Evolutionary conservation across 2,888 invertebrate species (phyloP).

Genomic region (Galerucella nymphaeae): DNA sequence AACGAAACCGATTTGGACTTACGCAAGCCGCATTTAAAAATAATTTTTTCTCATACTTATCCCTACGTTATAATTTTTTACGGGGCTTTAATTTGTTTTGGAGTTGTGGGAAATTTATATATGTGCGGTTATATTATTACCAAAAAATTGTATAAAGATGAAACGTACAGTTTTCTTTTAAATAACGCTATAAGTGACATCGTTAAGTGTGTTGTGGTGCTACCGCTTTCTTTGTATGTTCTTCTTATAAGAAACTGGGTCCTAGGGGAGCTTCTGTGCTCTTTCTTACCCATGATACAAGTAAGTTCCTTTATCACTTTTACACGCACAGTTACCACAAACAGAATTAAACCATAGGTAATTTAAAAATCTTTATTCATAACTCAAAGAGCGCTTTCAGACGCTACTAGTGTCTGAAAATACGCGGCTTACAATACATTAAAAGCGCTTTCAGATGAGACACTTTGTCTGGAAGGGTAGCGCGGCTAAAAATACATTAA

Average conservation of each 20-base stretch:
- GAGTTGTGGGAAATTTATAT: slow-evolving; percentile 70
- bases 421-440: too few relatives aligned
- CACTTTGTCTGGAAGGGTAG: too few relatives aligned
- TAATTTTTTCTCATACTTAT: slow-evolving; percentile 69
- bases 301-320: slow-evolving; percentile 61
- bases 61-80: slow-evolving; percentile 74
- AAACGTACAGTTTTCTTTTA: slow-evolving; percentile 74
- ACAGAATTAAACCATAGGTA: too few relatives aligned
- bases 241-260: slow-evolving; percentile 79
- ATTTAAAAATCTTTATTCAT: too few relatives aligned
- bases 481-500: too few relatives aligned
- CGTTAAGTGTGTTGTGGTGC: slow-evolving; percentile 74
- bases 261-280: slow-evolving; percentile 78
- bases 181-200: slow-evolving; percentile 76
- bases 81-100: slow-evolving; percentile 68
- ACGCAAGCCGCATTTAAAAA: slow-evolving; percentile 70
- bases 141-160: slow-evolving; percentile 70
- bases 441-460: too few relatives aligned
- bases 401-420: too few relatives aligned
- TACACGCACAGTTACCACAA: too few relatives aligned
- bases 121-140: slow-evolving; percentile 70
- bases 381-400: too few relatives aligned
- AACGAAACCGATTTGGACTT: slow-evolving; percentile 64
- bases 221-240: slow-evolving; percentile 76
- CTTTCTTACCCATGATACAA: slow-evolving; percentile 79